These are phyloP conservation scores for Meiosimyza platycephala DNA, from an alignment of 2,888 invertebrate species.

Conservation along the genomic window DNA sequence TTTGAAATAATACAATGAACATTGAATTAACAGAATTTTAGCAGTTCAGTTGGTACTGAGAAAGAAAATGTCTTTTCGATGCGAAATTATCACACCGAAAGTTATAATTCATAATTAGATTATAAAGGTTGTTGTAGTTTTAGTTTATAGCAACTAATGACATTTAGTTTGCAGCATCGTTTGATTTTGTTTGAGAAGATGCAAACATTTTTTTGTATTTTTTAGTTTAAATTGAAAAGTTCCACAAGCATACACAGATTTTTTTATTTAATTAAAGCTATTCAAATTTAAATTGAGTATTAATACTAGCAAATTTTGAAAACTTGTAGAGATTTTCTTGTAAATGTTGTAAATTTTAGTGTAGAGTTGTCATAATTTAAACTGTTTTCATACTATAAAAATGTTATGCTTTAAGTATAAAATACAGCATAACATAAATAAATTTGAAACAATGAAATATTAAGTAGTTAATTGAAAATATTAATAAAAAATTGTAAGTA, in stretches of 20 bases:
- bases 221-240: background rate
- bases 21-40: too few species aligned
- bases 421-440: background rate
- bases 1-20: too few species aligned
- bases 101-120: too few species aligned
- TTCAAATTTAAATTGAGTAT: background rate
- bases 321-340: background rate
- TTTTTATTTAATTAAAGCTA: background rate
- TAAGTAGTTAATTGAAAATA: background rate
- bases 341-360: slow-evolving; percentile 30
- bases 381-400: slow-evolving; percentile 4
- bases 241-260: background rate
- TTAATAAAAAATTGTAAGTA: too few species aligned
- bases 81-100: too few species aligned
- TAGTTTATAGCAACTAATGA: background rate
- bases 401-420: background rate
- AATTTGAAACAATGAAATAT: background rate
- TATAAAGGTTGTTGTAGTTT: too few species aligned
- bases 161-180: too few species aligned
- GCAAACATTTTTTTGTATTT: background rate
- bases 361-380: slow-evolving; percentile 7
- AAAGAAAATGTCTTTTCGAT: too few species aligned
- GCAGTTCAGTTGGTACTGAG: too few species aligned
- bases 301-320: background rate
- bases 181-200: background rate